Evolutionary conservation across 2,113 vertebrate species (phyloP).

Genomic region (Sapayoa aenigma): DNA sequence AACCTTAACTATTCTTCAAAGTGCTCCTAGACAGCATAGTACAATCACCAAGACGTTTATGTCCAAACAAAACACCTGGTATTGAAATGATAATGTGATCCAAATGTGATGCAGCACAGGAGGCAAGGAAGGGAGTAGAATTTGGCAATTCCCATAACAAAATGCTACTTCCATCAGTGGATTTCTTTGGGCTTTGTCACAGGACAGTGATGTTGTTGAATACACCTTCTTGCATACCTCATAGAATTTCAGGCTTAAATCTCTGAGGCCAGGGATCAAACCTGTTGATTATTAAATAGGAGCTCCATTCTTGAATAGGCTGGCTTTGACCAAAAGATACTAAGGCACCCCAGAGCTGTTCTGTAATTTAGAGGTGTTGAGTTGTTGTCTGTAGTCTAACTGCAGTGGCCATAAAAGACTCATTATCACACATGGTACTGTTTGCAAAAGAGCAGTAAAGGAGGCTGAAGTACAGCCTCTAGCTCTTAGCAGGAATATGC

Average conservation of each 20-base stretch:
- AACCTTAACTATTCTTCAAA: background rate
- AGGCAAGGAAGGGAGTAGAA: background rate
- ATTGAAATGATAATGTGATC: background rate
- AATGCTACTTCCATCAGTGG: background rate
- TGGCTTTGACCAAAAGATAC: background rate
- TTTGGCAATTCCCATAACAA: background rate
- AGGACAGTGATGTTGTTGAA: background rate
- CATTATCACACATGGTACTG: background rate
- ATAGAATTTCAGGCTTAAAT: background rate
- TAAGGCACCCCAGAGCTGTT: background rate
- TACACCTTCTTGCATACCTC: background rate
- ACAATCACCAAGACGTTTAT: background rate
- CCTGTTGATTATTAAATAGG: background rate
- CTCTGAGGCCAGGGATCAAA: background rate
- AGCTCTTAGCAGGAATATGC: background rate
- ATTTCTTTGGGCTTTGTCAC: background rate
- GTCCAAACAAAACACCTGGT: background rate
- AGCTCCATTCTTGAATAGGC: background rate
- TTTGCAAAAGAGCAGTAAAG: background rate
- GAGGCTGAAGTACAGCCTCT: background rate
- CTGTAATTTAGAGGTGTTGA: background rate
- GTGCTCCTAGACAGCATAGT: accelerated
- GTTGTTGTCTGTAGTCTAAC: background rate
- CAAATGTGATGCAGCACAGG: background rate
- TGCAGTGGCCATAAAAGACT: background rate